Evolutionary conservation across 2,797 vertebrate genomes (phyloP).

Genomic region (Takifugu rubripes): DNA sequence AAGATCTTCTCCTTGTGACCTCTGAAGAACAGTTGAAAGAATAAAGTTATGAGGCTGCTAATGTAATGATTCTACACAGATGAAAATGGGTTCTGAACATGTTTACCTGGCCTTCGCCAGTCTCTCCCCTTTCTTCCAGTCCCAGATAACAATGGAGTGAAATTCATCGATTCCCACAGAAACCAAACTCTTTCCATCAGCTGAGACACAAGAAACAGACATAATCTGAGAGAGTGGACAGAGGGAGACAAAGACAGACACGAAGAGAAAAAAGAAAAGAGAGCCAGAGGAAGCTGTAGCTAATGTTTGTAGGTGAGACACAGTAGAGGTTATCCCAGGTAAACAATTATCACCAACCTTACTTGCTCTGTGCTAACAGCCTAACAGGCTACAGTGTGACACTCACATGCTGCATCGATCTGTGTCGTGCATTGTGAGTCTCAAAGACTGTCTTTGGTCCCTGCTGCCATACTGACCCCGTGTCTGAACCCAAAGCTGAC

Average conservation of each 20-base stretch:
- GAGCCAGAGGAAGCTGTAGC: not conserved
- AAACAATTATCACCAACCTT: too few species aligned
- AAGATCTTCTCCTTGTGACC: conserved; percentile 94
- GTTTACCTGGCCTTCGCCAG: conserved; percentile 87
- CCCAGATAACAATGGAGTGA: conserved; percentile 93
- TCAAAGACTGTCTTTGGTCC: too few species aligned
- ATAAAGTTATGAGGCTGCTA: too few species aligned
- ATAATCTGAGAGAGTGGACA: not conserved
- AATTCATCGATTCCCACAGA: conserved; percentile 92
- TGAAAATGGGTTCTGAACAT: not conserved
- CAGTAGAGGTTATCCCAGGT: not conserved
- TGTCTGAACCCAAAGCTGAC: too few species aligned
- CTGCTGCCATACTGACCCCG: too few species aligned
- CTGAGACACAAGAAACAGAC: conserved; percentile 58
- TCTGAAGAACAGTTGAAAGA: conserved; percentile 37
- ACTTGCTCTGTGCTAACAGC: too few species aligned
- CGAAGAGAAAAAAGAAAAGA: not conserved
- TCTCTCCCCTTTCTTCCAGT: conserved; percentile 96
- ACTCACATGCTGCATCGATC: too few species aligned
- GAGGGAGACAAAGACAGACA: not conserved
- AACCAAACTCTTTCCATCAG: conserved; percentile 90
- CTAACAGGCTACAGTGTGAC: too few species aligned
- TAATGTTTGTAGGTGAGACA: not conserved
- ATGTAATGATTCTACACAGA: not conserved
- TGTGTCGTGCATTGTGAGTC: too few species aligned